phyloP scores from a whole-genome alignment of 2,888 invertebrate species.

The Villa cingulata region DNA sequence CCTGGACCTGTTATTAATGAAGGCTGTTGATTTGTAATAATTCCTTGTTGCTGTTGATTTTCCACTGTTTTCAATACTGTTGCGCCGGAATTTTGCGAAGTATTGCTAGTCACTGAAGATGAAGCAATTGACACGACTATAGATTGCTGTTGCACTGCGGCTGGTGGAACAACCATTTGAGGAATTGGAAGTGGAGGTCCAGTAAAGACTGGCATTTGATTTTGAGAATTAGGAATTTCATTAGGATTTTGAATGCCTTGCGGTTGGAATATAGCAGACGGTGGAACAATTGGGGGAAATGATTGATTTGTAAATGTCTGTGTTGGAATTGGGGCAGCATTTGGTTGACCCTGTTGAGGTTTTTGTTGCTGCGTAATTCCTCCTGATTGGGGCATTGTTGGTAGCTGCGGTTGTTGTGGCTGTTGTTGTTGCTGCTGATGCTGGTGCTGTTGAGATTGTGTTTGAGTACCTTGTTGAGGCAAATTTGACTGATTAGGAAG shows the following conservation, averaged over 20 bases:
- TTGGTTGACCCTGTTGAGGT: conserved; percentile 14
- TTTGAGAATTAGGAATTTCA: conserved; percentile 4
- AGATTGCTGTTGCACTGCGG: conserved; percentile 5
- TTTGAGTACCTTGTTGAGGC: conserved; percentile 18
- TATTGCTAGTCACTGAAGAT: neutral
- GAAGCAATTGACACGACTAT: neutral
- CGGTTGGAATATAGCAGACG: conserved; percentile 9
- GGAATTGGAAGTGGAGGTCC: conserved; percentile 8
- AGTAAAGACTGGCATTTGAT: conserved; percentile 5
- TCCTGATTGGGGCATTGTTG: conserved; percentile 1
- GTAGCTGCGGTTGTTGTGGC: conserved; percentile 13
- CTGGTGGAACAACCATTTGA: conserved; percentile 3
- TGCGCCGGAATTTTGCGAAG: neutral
- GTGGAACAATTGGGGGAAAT: conserved; percentile 39
- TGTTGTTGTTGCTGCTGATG: conserved; percentile 18
- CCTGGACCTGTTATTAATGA: conserved; percentile 6
- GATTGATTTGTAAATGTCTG: conserved; percentile 80
- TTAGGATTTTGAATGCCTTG: conserved; percentile 4
- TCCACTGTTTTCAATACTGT: neutral
- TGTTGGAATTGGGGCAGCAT: conserved; percentile 48
- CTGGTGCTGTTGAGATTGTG: conserved; percentile 33
- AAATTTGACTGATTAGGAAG: conserved; percentile 10
- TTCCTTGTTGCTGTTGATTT: conserved; percentile 1
- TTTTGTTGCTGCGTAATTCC: neutral
- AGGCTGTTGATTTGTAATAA: conserved; percentile 4